Conservation (phyloP, 2,888 invertebrate genomes). For the Cactoblastis cactorum region DNA sequence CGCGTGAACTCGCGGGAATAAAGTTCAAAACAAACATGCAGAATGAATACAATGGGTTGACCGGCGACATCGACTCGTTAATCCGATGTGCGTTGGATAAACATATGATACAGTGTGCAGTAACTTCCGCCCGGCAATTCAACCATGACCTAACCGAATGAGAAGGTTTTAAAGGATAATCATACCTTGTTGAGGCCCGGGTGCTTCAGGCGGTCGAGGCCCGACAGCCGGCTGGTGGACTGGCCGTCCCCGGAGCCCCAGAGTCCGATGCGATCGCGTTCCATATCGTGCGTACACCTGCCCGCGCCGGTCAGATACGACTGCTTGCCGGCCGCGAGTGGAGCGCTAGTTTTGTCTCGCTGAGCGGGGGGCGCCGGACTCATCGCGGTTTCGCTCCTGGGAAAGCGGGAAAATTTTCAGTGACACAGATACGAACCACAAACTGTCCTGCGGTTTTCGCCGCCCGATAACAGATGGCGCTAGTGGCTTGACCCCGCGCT, state of each 20-base stretch:
- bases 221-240: slow-evolving; percentile 77
- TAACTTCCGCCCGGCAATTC: slow-evolving; percentile 41
- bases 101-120: slow-evolving; percentile 29
- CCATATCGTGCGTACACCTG: slow-evolving; percentile 64
- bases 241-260: slow-evolving; percentile 80
- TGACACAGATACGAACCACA: slow-evolving; percentile 46
- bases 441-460: slow-evolving; percentile 51
- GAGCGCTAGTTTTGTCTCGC: slow-evolving; percentile 58
- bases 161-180: slow-evolving; percentile 12
- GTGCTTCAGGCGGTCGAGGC: slow-evolving; percentile 83
- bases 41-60: slow-evolving; percentile 31
- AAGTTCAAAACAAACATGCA: slow-evolving; percentile 49
- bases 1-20: slow-evolving; percentile 42
- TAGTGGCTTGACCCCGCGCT: slow-evolving; percentile 30
- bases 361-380: slow-evolving; percentile 66
- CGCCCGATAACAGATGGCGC: slow-evolving; percentile 66
- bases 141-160: slow-evolving; percentile 57
- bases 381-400: slow-evolving; percentile 74
- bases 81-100: slow-evolving; percentile 24
- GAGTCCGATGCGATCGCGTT: slow-evolving; percentile 82
- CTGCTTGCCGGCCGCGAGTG: slow-evolving; percentile 50
- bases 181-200: slow-evolving; percentile 85
- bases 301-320: slow-evolving; percentile 44
- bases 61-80: not conserved
- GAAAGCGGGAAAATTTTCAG: slow-evolving; percentile 73